Conservation (phyloP, 2,888 invertebrate species). For the Pinctada fucata region DNA sequence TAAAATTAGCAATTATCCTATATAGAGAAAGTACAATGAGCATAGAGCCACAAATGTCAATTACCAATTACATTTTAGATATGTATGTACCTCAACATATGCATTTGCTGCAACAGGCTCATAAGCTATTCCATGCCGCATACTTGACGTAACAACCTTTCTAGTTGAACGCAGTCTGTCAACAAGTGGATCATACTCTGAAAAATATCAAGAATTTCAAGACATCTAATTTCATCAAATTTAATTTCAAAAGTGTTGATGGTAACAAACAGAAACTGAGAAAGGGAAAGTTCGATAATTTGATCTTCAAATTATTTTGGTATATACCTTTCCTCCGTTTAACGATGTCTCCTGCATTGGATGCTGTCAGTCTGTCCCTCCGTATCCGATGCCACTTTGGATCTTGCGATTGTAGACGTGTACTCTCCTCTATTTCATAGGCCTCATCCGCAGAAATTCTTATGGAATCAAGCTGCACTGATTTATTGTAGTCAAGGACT, state of each 20-base stretch:
- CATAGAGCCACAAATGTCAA: not conserved
- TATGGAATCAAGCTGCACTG: slow-evolving; percentile 1
- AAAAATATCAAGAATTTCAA: no score
- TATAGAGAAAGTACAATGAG: not conserved
- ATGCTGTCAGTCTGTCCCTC: slow-evolving; percentile 13
- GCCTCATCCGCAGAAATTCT: not conserved
- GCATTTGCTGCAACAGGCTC: slow-evolving; percentile 24
- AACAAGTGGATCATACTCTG: slow-evolving; percentile 17
- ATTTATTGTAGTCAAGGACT: not conserved
- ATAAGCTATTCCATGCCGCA: slow-evolving; percentile 19
- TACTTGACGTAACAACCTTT: slow-evolving; percentile 17
- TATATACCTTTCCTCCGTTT: slow-evolving; percentile 10
- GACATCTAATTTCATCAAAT: no score
- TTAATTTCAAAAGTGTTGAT: no score
- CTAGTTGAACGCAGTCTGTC: slow-evolving; percentile 20
- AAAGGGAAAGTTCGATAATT: no score
- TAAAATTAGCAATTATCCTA: not conserved
- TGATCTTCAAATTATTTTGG: no score
- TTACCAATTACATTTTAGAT: not conserved
- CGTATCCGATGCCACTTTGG: slow-evolving; percentile 19
- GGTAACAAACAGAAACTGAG: no score
- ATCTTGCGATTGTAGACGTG: slow-evolving; percentile 4
- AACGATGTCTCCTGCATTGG: slow-evolving; percentile 16
- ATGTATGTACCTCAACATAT: slow-evolving; percentile 6
- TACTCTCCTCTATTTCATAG: slow-evolving; percentile 10